A percentile compares a stretch with the other conserved stretches of the same genome.
These are phyloP conservation scores for Sapayoa aenigma DNA, from an alignment of 2,113 vertebrate genomes.

Conservation along the genomic window DNA sequence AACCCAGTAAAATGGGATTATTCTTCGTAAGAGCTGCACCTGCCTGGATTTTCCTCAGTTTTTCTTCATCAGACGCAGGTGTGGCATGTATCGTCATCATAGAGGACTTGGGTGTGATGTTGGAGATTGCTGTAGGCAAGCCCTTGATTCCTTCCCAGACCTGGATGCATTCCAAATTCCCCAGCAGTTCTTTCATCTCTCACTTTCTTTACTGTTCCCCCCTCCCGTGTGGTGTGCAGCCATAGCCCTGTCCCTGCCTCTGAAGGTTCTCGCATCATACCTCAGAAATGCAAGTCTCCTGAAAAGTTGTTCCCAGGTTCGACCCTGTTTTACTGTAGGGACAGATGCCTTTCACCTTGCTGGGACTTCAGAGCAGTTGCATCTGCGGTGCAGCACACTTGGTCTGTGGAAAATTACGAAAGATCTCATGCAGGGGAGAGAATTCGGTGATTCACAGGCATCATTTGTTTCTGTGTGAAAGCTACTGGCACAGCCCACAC, in stretches of 20 bases:
- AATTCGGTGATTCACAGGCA: conserved; percentile 24
- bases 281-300: background rate
- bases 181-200: background rate
- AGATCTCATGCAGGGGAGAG: background rate
- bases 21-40: background rate
- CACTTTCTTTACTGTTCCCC: background rate
- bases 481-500: background rate
- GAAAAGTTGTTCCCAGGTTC: background rate
- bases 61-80: background rate
- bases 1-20: background rate
- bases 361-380: background rate
- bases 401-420: background rate
- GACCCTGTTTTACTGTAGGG: background rate
- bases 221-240: background rate
- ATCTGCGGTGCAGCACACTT: background rate
- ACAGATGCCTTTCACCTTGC: background rate
- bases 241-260: background rate
- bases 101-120: background rate
- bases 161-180: background rate
- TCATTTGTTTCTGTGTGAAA: background rate
- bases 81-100: background rate
- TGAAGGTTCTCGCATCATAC: background rate
- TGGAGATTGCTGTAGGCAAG: background rate
- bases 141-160: background rate
- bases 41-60: background rate